Evolutionary conservation across 2,113 vertebrate species (phyloP), one percentile per base, ranked within the genome.

Genomic region (Procavia capensis): DNA sequence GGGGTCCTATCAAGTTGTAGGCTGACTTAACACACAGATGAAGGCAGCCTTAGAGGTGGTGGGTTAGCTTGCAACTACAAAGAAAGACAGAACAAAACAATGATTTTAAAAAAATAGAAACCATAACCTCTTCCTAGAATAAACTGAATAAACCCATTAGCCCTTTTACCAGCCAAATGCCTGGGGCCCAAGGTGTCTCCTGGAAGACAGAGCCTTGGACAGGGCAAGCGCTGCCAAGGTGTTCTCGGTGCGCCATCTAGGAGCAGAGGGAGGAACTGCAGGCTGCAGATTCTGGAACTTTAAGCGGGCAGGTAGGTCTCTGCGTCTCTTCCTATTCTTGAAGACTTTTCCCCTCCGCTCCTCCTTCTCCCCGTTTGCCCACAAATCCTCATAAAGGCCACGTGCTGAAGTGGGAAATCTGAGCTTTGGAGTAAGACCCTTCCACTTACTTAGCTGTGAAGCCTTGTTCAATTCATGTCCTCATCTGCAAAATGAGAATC

Each of bases 201-300:
- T 64, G 88, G 91, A 96, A 91, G 79, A 66, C 80, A 9, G 64
- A 63, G 91, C 85, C 86, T 91, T 41, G 45, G 76, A 45, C 16
- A 29, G 27, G 25, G 76, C 29, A 9, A 31, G 31, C 7, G 45
- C 45, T 31, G 13, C 64, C 50, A 72, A 39, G 45, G 45, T 50
- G 76, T 70, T 86, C 66, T 72, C 45, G 25, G 89, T 24, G 96
- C 91, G 89, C 97, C 97, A 97, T 96, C 97, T 98, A 97, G 85
- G 93, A 59, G 70, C 93, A 50, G 8, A 85, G 14, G 63, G 29
- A 0, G 14, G 85, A 20, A 94, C 80, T 96, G 94, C 97, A 96
- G 47, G 85, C 34, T 72, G 4, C 11, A 24, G 36, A 3, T 36
- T 13, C 86, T 20, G 5, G 27, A 3, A 13, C 31, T 54, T 17